Conservation (phyloP, 1,140 invertebrate species). For the Anoplophora glabripennis region DNA sequence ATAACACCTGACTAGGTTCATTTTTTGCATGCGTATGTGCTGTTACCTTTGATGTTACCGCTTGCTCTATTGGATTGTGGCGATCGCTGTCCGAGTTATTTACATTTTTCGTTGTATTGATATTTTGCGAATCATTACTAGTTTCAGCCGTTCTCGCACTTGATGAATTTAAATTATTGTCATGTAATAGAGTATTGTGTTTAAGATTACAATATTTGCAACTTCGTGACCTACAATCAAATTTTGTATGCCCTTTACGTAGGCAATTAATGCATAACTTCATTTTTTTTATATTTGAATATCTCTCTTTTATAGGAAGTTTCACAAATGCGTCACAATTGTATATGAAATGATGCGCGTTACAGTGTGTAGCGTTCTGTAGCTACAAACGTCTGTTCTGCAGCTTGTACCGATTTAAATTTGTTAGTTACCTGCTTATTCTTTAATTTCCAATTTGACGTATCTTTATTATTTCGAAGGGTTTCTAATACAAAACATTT, state of each 20-base stretch:
- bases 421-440: slow-evolving; percentile 9
- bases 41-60: no score
- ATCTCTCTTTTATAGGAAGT: neutral
- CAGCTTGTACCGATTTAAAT: neutral
- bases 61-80: no score
- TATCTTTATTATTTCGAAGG: no score
- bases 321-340: slow-evolving; percentile 11
- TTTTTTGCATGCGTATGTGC: no score
- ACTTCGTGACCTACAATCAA: neutral
- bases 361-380: no score
- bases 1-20: slow-evolving; percentile 3
- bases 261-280: slow-evolving; percentile 4
- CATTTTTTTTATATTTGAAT: slow-evolving; percentile 10
- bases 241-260: slow-evolving; percentile 2
- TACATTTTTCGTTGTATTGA: neutral
- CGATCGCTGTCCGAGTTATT: slow-evolving; percentile 1
- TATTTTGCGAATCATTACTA: neutral
- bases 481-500: slow-evolving; percentile 15
- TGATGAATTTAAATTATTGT: neutral
- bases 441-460: no score
- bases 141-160: neutral
- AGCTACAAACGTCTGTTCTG: neutral
- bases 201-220: no score
- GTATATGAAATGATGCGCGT: slow-evolving; percentile 11
- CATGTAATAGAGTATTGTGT: no score